A percentile compares a stretch with the other conserved stretches of the same genome.
phyloP scores from a whole-genome alignment of 2,113 vertebrate genomes.

The human (Homo sapiens) region DNA sequence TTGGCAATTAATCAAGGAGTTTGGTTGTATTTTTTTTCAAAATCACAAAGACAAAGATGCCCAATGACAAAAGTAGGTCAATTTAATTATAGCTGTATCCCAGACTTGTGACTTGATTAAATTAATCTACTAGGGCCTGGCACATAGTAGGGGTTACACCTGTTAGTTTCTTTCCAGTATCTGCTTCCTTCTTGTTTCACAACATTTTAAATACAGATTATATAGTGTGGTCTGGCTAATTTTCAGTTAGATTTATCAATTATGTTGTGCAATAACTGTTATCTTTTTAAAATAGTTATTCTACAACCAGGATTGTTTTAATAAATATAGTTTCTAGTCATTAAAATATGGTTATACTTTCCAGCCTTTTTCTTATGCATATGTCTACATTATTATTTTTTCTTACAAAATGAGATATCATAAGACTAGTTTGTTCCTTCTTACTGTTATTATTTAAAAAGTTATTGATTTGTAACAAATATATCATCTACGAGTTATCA shows the following conservation, averaged over 20 bases:
- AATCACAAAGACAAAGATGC: neutral
- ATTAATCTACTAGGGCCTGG: neutral
- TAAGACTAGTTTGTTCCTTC: neutral
- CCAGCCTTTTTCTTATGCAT: neutral
- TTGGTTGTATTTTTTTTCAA: neutral
- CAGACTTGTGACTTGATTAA: neutral
- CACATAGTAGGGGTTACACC: neutral
- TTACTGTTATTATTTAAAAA: neutral
- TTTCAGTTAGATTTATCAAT: neutral
- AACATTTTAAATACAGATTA: conserved; percentile 9
- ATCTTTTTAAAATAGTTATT: neutral
- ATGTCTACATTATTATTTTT: neutral
- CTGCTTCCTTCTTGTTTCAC: neutral
- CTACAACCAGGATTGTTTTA: neutral
- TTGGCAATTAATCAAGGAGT: conserved; percentile 41
- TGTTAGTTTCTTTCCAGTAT: neutral
- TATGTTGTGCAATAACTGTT: neutral
- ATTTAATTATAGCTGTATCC: neutral
- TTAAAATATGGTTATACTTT: neutral
- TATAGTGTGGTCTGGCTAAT: neutral
- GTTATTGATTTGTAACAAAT: neutral
- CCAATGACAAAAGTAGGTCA: conserved; percentile 5
- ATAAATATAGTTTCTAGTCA: neutral
- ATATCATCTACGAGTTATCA: neutral
- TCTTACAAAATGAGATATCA: neutral